These are phyloP conservation scores for Yasuhikotakia modesta DNA, from an alignment of 2,797 vertebrate genomes.

Conservation along the genomic window DNA sequence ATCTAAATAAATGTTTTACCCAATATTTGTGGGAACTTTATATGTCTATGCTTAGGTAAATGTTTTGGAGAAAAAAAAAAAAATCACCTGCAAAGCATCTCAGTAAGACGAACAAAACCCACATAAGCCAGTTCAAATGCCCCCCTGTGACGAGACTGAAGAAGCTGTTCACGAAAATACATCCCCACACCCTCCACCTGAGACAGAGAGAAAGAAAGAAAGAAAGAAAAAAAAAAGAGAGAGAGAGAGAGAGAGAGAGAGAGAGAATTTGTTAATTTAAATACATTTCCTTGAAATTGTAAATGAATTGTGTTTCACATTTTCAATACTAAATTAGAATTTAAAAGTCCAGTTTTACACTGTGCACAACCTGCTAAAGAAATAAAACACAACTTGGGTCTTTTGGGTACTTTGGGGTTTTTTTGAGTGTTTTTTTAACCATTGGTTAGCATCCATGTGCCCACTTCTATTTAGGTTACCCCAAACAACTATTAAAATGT, in stretches of 20 bases:
- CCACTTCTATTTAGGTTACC: slow-evolving; percentile 45
- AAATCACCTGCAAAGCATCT: slow-evolving; percentile 88
- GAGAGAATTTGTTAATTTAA: too few relatives aligned
- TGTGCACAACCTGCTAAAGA: neutral
- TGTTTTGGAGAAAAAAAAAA: too few relatives aligned
- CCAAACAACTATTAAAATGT: slow-evolving; percentile 49
- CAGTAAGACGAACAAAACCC: slow-evolving; percentile 92
- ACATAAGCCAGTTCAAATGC: slow-evolving; percentile 97
- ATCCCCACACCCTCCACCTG: slow-evolving; percentile 90
- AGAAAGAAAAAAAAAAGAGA: too few relatives aligned
- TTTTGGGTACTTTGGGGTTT: too few relatives aligned
- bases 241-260: too few relatives aligned
- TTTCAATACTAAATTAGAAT: too few relatives aligned
- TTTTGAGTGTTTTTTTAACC: too few relatives aligned
- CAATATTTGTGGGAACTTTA: too few relatives aligned
- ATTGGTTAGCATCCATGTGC: slow-evolving; percentile 31
- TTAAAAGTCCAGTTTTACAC: too few relatives aligned
- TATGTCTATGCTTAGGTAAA: too few relatives aligned
- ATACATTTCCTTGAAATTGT: neutral
- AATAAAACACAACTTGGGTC: neutral
- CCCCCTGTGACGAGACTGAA: slow-evolving; percentile 94
- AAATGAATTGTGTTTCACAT: too few relatives aligned
- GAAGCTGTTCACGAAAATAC: slow-evolving; percentile 93
- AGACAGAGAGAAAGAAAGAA: slow-evolving; percentile 56
- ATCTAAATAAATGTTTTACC: too few relatives aligned